These are phyloP conservation scores for Ormyrus labotus DNA, from an alignment of 2,888 invertebrate genomes.

Conservation along the genomic window DNA sequence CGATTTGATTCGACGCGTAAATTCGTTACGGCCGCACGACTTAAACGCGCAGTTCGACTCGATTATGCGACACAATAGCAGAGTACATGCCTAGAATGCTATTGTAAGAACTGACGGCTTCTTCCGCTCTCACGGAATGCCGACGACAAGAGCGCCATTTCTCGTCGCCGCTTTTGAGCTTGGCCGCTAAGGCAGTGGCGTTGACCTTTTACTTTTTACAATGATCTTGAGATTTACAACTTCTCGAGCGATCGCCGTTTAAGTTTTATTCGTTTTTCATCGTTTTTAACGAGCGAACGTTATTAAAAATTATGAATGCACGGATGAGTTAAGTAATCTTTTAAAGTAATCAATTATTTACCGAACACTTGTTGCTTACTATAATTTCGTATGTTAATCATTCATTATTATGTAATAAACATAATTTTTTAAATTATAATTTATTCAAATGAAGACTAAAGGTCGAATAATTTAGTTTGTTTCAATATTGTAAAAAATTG, in stretches of 20 bases:
- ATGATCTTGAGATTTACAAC: background rate
- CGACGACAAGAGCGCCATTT: constrained; percentile 23
- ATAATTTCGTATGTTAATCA: too few species aligned
- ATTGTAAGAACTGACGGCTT: constrained; percentile 18
- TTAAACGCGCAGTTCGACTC: background rate
- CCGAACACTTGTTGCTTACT: background rate
- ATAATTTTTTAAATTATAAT: too few species aligned
- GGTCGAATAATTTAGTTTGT: too few species aligned
- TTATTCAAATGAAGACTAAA: too few species aligned
- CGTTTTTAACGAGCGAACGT: too few species aligned
- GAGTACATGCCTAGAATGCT: constrained; percentile 27
- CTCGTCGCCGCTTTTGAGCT: background rate
- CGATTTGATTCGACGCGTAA: too few species aligned
- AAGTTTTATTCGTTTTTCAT: too few species aligned
- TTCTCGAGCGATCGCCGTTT: too few species aligned
- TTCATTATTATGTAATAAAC: too few species aligned
- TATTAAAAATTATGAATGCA: too few species aligned
- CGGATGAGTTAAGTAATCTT: background rate
- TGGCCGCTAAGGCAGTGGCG: constrained; percentile 1
- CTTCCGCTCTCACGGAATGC: constrained; percentile 35
- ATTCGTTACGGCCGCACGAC: too few species aligned
- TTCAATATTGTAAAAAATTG: too few species aligned
- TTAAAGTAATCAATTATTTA: background rate
- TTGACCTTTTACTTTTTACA: constrained; percentile 16
- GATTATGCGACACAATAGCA: background rate